A percentile compares a stretch with the other conserved stretches of the same genome.
phyloP scores from a whole-genome alignment of 2,797 vertebrate genomes.

The Micromesistius poutassou region DNA sequence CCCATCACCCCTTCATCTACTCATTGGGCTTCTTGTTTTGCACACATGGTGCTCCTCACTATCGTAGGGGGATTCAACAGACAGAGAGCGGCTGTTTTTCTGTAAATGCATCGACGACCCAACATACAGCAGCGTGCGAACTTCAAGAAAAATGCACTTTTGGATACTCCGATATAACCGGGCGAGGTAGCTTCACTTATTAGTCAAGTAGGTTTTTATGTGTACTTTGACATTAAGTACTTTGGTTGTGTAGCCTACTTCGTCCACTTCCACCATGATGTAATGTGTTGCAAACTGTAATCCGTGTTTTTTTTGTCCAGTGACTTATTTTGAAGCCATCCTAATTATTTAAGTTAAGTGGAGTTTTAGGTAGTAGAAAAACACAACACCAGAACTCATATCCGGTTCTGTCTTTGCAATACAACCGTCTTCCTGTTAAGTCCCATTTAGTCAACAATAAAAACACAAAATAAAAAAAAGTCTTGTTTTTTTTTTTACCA shows the following conservation, averaged over 20 bases:
- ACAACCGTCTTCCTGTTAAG: constrained; percentile 78
- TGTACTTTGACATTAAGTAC: neutral
- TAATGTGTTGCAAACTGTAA: constrained; percentile 48
- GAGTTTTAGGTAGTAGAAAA: constrained; percentile 65
- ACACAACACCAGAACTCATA: constrained; percentile 60
- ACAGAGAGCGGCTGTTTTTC: neutral
- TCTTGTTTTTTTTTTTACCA: neutral
- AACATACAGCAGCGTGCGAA: neutral
- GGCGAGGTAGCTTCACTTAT: neutral
- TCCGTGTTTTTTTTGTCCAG: constrained; percentile 50
- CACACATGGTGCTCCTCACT: neutral
- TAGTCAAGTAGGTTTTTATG: neutral
- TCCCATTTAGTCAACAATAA: constrained; percentile 71
- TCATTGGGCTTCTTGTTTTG: neutral
- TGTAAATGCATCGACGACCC: neutral
- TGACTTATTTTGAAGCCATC: constrained; percentile 51
- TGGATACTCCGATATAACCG: neutral
- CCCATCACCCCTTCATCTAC: neutral
- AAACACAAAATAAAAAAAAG: constrained; percentile 52
- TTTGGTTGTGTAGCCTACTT: neutral
- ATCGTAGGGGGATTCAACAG: neutral
- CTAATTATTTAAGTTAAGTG: constrained; percentile 39
- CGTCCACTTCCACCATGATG: constrained; percentile 24
- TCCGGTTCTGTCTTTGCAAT: constrained; percentile 73
- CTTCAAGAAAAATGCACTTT: neutral